Percentiles rank a stretch among this genome's conserved stretches.
phyloP scores from a whole-genome alignment of 2,113 vertebrate genomes.

The Cyanoderma ruficeps region DNA sequence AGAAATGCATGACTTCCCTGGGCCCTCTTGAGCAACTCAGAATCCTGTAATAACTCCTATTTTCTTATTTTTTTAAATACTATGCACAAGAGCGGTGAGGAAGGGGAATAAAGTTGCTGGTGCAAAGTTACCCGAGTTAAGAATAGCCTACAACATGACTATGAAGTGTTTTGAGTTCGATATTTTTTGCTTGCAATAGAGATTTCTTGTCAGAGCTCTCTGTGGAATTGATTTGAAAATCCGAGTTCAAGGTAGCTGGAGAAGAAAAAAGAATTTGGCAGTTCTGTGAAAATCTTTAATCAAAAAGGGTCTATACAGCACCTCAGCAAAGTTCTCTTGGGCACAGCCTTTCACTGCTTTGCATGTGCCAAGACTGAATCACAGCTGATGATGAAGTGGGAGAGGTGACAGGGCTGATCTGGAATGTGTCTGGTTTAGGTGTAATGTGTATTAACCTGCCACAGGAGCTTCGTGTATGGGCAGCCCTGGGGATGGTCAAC shows the following conservation, averaged over 20 bases:
- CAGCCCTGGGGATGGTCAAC: background rate
- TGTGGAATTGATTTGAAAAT: background rate
- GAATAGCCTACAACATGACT: background rate
- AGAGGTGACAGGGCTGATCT: background rate
- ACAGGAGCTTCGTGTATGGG: background rate
- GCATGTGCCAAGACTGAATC: background rate
- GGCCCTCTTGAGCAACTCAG: background rate
- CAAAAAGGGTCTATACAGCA: background rate
- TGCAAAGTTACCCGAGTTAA: background rate
- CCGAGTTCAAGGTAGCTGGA: background rate
- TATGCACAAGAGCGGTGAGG: background rate
- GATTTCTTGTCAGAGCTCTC: background rate
- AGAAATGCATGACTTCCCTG: background rate
- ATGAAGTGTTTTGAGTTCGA: background rate
- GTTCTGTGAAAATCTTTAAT: background rate
- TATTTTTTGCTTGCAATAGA: conserved; percentile 1
- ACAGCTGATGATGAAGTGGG: background rate
- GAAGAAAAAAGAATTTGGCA: background rate
- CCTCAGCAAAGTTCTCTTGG: background rate
- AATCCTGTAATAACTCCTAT: background rate
- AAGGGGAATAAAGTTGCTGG: background rate
- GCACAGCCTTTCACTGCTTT: background rate
- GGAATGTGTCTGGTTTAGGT: background rate
- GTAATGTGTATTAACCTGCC: background rate
- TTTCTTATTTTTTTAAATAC: background rate